Evolutionary conservation across 2,888 invertebrate genomes (phyloP).

Genomic region (Cantharis lateralis): DNA sequence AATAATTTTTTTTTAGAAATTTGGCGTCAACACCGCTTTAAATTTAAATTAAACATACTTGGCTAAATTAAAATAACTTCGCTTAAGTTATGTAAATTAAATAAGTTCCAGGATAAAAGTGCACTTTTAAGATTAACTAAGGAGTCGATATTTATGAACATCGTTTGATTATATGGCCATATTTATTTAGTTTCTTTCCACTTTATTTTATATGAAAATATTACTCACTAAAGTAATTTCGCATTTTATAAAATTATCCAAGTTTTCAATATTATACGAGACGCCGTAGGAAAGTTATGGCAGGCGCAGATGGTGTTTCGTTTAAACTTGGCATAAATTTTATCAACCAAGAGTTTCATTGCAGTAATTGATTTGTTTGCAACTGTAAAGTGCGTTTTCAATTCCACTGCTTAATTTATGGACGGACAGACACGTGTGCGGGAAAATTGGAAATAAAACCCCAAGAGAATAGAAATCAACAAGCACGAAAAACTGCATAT

Average conservation of each 20-base stretch:
- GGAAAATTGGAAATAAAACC: background rate
- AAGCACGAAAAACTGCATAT: too few relatives aligned
- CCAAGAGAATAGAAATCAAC: background rate
- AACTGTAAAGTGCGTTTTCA: background rate
- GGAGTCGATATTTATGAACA: background rate
- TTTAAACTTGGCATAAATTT: background rate
- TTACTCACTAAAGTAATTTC: background rate
- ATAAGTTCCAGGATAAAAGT: background rate
- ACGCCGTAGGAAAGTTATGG: background rate
- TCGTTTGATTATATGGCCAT: background rate
- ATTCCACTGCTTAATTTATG: background rate
- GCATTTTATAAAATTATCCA: background rate
- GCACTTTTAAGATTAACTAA: background rate
- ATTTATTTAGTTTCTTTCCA: background rate
- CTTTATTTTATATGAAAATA: background rate
- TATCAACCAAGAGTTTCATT: background rate
- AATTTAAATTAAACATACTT: background rate
- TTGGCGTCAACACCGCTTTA: background rate
- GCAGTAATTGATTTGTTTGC: background rate
- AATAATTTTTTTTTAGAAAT: background rate
- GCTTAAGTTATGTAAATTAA: background rate
- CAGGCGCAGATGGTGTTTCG: background rate
- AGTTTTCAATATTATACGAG: background rate
- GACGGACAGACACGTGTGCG: background rate
- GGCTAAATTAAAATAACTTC: background rate